phyloP scores from a whole-genome alignment of 1,140 invertebrate species.

The Drosophila nigromelanica region DNA sequence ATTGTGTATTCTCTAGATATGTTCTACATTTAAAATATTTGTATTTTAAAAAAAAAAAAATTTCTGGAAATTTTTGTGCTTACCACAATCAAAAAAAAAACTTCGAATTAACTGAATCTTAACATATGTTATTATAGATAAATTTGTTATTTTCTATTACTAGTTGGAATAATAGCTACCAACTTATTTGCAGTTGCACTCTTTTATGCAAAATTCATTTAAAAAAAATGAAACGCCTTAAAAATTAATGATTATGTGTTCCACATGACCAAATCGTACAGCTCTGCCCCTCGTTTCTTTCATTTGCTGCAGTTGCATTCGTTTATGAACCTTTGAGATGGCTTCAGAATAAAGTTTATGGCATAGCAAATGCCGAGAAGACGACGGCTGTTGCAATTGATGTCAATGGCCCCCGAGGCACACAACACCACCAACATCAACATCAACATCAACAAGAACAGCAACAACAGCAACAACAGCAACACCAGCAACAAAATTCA shows the following conservation, averaged over 20 bases:
- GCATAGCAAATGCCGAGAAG: slow-evolving; percentile 28
- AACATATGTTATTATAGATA: no score
- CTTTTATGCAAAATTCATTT: background rate
- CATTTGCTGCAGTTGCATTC: background rate
- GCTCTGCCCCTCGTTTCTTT: background rate
- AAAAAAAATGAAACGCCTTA: background rate
- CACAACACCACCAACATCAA: background rate
- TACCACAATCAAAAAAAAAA: no score
- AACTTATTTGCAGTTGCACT: background rate
- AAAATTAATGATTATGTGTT: slow-evolving; percentile 17
- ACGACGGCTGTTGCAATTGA: slow-evolving; percentile 3
- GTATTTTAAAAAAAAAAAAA: no score
- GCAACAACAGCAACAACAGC: background rate
- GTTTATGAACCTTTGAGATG: slow-evolving; percentile 14
- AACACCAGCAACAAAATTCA: background rate
- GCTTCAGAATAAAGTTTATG: slow-evolving; percentile 26
- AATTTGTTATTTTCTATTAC: background rate
- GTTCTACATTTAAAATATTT: no score
- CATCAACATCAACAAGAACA: slow-evolving; percentile 6
- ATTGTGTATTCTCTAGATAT: no score
- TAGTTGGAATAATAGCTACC: no score
- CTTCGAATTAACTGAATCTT: no score
- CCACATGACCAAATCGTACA: slow-evolving; percentile 10
- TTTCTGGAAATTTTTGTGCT: no score
- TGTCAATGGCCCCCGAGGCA: slow-evolving; percentile 45